Percentiles rank a stretch among this genome's conserved stretches.
phyloP scores from a whole-genome alignment of 2,797 vertebrate genomes.

The Falco novaeseelandiae region DNA sequence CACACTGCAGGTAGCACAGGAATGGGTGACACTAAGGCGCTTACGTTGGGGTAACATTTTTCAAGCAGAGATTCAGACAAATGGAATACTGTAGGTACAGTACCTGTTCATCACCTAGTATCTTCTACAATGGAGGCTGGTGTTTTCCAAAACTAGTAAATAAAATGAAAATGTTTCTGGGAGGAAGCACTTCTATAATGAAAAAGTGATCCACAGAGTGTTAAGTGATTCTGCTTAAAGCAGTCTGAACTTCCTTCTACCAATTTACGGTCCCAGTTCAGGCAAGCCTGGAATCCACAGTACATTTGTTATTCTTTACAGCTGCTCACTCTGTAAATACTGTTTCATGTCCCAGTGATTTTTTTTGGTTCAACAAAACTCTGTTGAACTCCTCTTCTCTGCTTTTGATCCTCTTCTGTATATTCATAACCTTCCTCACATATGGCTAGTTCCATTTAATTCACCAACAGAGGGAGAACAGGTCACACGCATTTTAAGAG shows the following conservation, averaged over 20 bases:
- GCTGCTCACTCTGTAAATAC: neutral
- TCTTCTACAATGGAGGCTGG: neutral
- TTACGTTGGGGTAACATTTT: neutral
- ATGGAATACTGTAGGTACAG: neutral
- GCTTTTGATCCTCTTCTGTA: neutral
- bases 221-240: neutral
- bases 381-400: neutral
- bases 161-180: neutral
- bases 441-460: neutral
- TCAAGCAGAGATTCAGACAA: neutral
- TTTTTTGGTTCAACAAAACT: neutral
- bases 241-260: neutral
- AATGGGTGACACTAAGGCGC: neutral
- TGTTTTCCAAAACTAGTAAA: neutral
- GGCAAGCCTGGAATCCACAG: neutral
- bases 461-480: neutral
- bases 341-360: neutral
- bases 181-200: neutral
- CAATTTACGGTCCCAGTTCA: neutral
- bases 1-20: neutral
- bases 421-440: neutral
- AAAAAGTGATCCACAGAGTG: neutral
- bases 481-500: neutral
- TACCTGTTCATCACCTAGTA: neutral
- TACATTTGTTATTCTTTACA: neutral